Base-by-base conservation (phyloP, 2,797 vertebrate genomes). In the Anguilla megastoma region DNA sequence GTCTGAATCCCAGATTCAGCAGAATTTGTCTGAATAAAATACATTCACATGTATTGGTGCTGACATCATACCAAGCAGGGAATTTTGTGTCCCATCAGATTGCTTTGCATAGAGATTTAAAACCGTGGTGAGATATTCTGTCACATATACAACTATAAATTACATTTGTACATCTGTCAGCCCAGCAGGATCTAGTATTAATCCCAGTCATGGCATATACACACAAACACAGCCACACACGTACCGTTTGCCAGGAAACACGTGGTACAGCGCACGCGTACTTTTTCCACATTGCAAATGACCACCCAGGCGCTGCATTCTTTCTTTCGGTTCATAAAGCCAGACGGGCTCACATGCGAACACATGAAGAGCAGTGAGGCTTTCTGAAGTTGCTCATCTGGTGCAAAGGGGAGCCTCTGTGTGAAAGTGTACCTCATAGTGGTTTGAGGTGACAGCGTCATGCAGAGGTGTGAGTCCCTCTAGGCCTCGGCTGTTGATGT, bases 391-490 rank as follows among this genome's bases (percentile, higher is more conserved):
- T 10, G 10, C 1, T 7, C 7, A 9, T 52, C 10, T 52, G 8
- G 50, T 52, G 50, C 54, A 60, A 16, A 60, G 10, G 14, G 14
- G 14, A 60, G 2, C 36, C 36, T 60, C 14, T 60, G 58, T 18
- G 2, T 60, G 12, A 60, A 60, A 3, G 5, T 87, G 50, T 93
- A 99, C 98, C 97, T 98, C 93, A 91, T 95, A 94, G 90, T 95
- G 88, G 91, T 92, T 95, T 56, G 88, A 82, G 2, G 0, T 14
- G 86, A 96, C 96, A 66, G 97, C 97, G 91, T 96, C 95, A 0
- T 97, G 97, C 85, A 98, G 94, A 1, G 98, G 96, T 8, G 94
- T 94, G 90, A 94, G 45, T 82, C 97, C 96, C 88, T 95, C 90
- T 9, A 88, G 4, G 85, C 92, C 96, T 93, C 92, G 94, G 88